Evolutionary conservation across 2,113 vertebrate species (phyloP), one percentile per base, ranked within the genome.

Genomic region (Maccullochella peelii): DNA sequence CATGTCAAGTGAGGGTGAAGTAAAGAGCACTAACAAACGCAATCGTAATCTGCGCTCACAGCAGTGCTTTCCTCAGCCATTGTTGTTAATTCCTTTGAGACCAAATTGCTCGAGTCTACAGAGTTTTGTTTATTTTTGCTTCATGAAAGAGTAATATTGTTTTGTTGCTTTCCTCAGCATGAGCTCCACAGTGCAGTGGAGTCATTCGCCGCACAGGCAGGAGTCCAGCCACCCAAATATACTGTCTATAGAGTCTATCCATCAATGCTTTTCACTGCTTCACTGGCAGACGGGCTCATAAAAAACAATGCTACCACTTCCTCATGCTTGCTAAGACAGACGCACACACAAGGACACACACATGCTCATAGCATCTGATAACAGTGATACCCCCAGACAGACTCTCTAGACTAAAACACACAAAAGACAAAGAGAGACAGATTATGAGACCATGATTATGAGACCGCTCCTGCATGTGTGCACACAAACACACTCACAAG

Each of bases 101-200:
- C 47, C 16, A 88, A 80, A 85, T 73, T 58, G n/a, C 63, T 79
- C 1, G 14, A 63, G 52, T 59, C 55, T 5, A 23, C 58, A 47
- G 68, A 74, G 65, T 84, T 84, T 84, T 78, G 47, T 89, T 82
- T 77, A 87, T 86, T 80, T 83, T 86, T 80, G 23, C 79, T 25
- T 72, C 77, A 75, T 80, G 73, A 86, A 81, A 75, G 78, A 80
- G 38, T 83, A 72, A 87, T 86, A 79, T 67, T 86, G 68, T 84
- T 89, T 80, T 83, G 52, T 27, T 86, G 77, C 77, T 85, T 81
- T 70, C 62, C 86, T 82, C 86, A 68, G 79, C 80, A 59, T 21
- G 55, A 80, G 71, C 59, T 69, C 18, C 63, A 52, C 69, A 59
- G 80, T 59, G 69, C 68, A 80, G 59, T 14, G 30, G 59, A 90